Percentiles rank a stretch among this genome's conserved stretches.
These are phyloP conservation scores for Zoroaster sp. DNA, from an alignment of 53 echinoderm and acorn worm genomes.

Conservation along the genomic window DNA sequence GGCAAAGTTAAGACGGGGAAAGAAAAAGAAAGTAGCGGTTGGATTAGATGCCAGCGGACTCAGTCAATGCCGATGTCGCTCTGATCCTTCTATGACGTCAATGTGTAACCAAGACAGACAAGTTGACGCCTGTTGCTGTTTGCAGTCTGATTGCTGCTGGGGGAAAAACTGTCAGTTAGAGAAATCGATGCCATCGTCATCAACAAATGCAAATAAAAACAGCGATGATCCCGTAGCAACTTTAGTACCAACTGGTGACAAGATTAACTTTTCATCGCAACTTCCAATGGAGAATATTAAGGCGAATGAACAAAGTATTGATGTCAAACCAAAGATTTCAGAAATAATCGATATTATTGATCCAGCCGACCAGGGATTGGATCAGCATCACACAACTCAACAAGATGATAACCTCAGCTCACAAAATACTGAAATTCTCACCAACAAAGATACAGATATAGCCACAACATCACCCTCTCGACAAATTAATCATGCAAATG, in stretches of 20 bases:
- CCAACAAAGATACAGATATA: neutral
- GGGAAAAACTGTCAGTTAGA: constrained; percentile 15
- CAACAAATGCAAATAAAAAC: constrained; percentile 9
- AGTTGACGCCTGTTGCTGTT: constrained; percentile 34
- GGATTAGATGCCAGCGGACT: neutral
- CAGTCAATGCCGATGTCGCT: constrained; percentile 36
- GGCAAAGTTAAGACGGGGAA: constrained; percentile 14
- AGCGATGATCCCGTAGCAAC: neutral
- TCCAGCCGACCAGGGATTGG: neutral
- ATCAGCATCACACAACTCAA: neutral
- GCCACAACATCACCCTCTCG: neutral
- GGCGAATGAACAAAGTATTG: neutral
- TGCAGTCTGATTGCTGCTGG: constrained; percentile 49
- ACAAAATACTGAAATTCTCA: neutral
- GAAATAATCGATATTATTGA: neutral
- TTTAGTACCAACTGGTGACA: constrained; percentile 1
- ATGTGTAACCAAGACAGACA: neutral
- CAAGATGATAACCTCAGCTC: neutral
- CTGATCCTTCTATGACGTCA: constrained; percentile 27
- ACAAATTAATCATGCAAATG: neutral
- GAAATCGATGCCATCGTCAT: neutral
- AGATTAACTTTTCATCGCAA: neutral
- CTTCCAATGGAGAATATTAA: neutral
- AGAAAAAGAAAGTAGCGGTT: neutral
- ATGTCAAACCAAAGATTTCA: constrained; percentile 6